These are phyloP conservation scores for Quiscalus mexicanus DNA, from an alignment of 2,113 vertebrate genomes.

Conservation along the genomic window DNA sequence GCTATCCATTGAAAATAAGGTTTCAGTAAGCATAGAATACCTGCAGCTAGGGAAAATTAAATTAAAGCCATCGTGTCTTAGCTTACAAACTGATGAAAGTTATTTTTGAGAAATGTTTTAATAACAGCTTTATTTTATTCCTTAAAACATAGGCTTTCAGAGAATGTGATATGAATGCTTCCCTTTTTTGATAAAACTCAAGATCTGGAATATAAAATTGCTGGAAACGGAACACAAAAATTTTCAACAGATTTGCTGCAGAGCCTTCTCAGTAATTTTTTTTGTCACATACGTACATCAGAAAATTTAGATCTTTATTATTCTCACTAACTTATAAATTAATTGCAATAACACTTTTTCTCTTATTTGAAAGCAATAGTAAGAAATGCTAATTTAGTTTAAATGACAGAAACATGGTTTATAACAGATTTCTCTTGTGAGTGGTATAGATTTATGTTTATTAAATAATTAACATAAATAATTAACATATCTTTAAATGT, in stretches of 20 bases:
- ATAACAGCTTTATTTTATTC: not conserved
- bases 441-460: not conserved
- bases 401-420: not conserved
- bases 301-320: not conserved
- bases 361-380: not conserved
- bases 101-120: not conserved
- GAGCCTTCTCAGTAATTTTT: not conserved
- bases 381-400: not conserved
- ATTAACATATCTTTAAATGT: not conserved
- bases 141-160: not conserved
- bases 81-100: not conserved
- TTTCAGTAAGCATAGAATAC: not conserved
- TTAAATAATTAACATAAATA: not conserved
- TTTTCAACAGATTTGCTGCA: rapidly evolving
- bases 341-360: not conserved
- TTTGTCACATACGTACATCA: not conserved
- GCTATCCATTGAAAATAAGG: not conserved
- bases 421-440: not conserved
- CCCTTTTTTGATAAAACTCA: not conserved
- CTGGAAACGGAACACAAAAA: not conserved
- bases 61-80: not conserved
- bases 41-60: not conserved
- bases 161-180: not conserved
- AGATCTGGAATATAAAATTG: not conserved
- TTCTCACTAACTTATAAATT: not conserved